phyloP scores from a whole-genome alignment of 2,113 vertebrate species.

The Hystrix brachyura region DNA sequence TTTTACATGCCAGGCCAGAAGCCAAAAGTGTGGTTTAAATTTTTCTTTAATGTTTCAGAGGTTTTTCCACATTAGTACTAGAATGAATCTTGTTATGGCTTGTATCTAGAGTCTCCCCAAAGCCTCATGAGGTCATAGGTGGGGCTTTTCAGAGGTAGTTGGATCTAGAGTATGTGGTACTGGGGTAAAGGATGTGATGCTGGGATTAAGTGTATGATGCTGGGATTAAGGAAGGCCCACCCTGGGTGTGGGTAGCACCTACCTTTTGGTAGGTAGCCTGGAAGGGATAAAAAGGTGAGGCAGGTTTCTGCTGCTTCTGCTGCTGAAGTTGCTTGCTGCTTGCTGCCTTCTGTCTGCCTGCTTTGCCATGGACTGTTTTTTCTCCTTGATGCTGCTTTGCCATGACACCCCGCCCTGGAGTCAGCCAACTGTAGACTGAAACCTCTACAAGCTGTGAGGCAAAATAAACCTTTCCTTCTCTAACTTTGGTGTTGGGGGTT shows the following conservation, averaged over 20 bases:
- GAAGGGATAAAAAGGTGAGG: not conserved
- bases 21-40: not conserved
- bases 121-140: not conserved
- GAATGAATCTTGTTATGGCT: not conserved
- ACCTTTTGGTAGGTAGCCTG: not conserved
- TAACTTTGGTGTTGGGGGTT: not conserved
- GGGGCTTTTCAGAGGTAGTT: not conserved
- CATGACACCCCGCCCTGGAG: not conserved
- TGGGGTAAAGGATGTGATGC: not conserved
- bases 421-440: not conserved
- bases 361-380: not conserved
- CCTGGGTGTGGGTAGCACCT: not conserved
- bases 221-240: not conserved
- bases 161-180: not conserved
- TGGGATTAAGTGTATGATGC: not conserved
- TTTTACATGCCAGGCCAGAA: not conserved
- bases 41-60: not conserved
- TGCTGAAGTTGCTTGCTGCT: not conserved
- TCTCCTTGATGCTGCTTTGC: not conserved
- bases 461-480: not conserved
- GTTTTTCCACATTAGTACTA: not conserved
- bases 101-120: not conserved
- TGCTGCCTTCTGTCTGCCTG: not conserved
- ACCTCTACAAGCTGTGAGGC: not conserved
- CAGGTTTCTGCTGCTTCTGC: not conserved